A percentile compares a stretch with the other conserved stretches of the same genome.
These are phyloP conservation scores for Thunnus maccoyii DNA, from an alignment of 2,113 vertebrate genomes.

Conservation along the genomic window DNA sequence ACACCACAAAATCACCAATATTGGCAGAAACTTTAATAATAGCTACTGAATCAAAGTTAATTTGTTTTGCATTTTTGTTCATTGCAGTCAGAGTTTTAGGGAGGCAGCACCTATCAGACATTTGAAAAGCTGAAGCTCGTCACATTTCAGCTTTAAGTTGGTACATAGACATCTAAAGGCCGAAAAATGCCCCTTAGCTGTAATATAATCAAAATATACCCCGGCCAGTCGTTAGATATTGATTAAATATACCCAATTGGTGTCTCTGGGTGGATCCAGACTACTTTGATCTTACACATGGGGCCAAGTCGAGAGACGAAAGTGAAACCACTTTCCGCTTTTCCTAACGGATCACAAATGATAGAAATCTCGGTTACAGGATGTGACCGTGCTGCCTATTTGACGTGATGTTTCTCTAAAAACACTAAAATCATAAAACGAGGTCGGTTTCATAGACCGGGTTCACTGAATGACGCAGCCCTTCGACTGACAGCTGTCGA, in stretches of 20 bases:
- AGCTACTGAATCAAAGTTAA: neutral
- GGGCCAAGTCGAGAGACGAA: neutral
- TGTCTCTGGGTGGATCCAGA: too few relatives aligned
- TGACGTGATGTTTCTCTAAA: neutral
- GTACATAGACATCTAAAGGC: neutral
- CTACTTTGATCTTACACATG: neutral
- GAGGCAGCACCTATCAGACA: neutral
- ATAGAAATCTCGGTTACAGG: neutral
- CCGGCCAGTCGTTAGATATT: neutral
- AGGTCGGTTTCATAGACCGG: neutral
- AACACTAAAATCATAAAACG: neutral
- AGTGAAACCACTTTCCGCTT: neutral
- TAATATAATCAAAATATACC: neutral
- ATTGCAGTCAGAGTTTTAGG: neutral
- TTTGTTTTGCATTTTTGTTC: neutral
- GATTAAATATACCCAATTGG: too few relatives aligned
- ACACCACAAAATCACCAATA: too few relatives aligned
- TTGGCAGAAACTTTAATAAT: too few relatives aligned
- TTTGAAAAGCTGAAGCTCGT: neutral
- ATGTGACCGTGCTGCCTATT: too few relatives aligned
- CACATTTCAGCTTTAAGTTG: neutral
- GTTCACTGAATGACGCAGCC: neutral
- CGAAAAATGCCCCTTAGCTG: neutral
- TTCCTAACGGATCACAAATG: fast-evolving
- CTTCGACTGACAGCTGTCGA: slow-evolving; percentile 31